Conservation (phyloP, 2,888 invertebrate species). For the Dromius quadrimaculatus region DNA sequence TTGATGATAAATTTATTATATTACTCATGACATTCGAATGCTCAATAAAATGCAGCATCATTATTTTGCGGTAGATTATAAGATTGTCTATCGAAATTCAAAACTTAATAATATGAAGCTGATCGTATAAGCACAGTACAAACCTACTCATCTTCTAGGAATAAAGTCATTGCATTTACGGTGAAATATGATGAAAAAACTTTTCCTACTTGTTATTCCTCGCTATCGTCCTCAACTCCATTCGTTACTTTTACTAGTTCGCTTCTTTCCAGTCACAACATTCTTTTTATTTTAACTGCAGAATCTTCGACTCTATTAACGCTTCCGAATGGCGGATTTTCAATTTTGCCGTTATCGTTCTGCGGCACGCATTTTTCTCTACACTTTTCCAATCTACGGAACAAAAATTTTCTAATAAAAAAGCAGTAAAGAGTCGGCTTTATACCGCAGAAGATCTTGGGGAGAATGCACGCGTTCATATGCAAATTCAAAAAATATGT, state of each 20-base stretch:
- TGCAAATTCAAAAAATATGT: background rate
- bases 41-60: no score
- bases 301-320: constrained; percentile 61
- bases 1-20: no score
- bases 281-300: constrained; percentile 19
- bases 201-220: constrained; percentile 60
- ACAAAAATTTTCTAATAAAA: constrained; percentile 43
- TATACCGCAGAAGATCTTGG: no score
- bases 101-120: no score
- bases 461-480: constrained; percentile 10
- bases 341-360: constrained; percentile 65
- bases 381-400: constrained; percentile 59
- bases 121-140: no score
- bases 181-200: constrained; percentile 62
- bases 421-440: constrained; percentile 11
- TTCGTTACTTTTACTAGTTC: no score
- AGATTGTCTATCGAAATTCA: no score
- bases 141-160: no score
- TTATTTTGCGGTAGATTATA: no score
- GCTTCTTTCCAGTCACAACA: background rate
- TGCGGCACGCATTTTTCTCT: constrained; percentile 62
- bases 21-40: no score
- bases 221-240: no score
- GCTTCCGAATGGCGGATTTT: constrained; percentile 64
- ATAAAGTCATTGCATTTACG: no score